Evolutionary conservation across 2,888 invertebrate species (phyloP), one percentile per base, ranked within the genome.

Genomic region (Cryptus armator): DNA sequence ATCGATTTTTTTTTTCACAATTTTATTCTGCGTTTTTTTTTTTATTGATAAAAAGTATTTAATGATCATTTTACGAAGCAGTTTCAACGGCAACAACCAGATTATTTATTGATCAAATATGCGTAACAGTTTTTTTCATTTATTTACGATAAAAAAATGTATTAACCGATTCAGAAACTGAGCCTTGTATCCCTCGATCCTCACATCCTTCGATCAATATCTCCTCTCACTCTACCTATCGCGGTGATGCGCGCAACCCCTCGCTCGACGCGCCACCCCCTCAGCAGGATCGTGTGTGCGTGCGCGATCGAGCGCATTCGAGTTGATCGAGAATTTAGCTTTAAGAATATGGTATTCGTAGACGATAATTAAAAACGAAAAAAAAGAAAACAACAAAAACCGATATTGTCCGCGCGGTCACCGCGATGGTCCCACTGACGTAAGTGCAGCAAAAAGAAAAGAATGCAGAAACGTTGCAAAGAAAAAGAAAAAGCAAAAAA

Each of bases 341-440:
- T 87, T 90, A 90, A 90, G 89, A 86, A 87, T 89, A 86, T 87
- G 87, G 88, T 90, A 89, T 88, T 89, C 88, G 82, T 89, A 88
- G 89, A 88, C 48, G 80, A 76, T 83, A 16, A 70, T 51, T 51
- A 53, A 32, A 29, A 59, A 67, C 32, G 43, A 72, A 43, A 10
- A 62, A 14, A 77, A 77, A 56, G 29, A 70, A 72, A 67, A 53
- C 59, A 59, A 62, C 29, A 46, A 86, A 83, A 84, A 81, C 83
- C 88, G 88, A 87, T 86, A 88, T 87, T 89, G 84, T 87, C 67
- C 72, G 68, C 85, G 74, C 86, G 85, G 86, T 88, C 86, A 82
- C 88, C 88, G 88, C 89, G 90, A 89, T 90, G 89, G 90, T 89
- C 89, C 89, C 85, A 78, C 86, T 80, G 86, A 85, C 81, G 79